Evolutionary conservation across 2,888 invertebrate species (phyloP), one percentile per base, ranked within the genome.

Genomic region (Lepidocyrtinus sp.): DNA sequence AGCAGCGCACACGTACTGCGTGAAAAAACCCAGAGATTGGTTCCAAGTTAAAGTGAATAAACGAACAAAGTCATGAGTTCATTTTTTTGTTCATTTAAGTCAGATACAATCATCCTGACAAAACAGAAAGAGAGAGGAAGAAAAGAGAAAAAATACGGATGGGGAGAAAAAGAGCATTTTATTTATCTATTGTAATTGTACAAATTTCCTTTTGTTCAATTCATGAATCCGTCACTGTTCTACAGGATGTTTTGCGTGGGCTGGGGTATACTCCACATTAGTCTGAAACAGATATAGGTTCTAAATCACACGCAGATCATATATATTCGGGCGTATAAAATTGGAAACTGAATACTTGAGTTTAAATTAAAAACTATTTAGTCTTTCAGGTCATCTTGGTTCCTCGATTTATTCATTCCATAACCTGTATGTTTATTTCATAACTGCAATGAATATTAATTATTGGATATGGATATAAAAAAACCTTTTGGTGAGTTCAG

Each of bases 51-150:
- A 12, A 36, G 50, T 50, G 50, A 73, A 64, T 26, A 50, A 55
- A 73, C 26, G 50, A 50, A 69, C 69, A 67, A n/a, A 50, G 72
- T 75, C 63, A 62, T 36, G 71, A 77, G 77, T 77, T 77, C 61
- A 3, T 65, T 67, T 63, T 36, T 77, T 72, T 77, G 67, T 72
- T 72, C 77, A 77, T 77, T 77, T 72, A 72, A 73, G 65, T 77
- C 72, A 67, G 71, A 67, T 17, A 50, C 73, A 73, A 73, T 73
- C 67, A 67, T 36, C 36, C 36, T 36, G 36, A 36, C 36, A 36
- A 36, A 36, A 36, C 36, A 36, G 36, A 36, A 12, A n/a, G n/a
- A 5, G 5, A 12, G 36, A 36, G 36, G 12, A 36, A 36, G 12
- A 36, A 36, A 12, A 5, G 36, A 12, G 36, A n/a, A 12, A 36